A percentile compares a stretch with the other conserved stretches of the same genome.
Evolutionary conservation across 2,888 invertebrate species (phyloP).

Genomic region (Lampropteryx suffumata): DNA sequence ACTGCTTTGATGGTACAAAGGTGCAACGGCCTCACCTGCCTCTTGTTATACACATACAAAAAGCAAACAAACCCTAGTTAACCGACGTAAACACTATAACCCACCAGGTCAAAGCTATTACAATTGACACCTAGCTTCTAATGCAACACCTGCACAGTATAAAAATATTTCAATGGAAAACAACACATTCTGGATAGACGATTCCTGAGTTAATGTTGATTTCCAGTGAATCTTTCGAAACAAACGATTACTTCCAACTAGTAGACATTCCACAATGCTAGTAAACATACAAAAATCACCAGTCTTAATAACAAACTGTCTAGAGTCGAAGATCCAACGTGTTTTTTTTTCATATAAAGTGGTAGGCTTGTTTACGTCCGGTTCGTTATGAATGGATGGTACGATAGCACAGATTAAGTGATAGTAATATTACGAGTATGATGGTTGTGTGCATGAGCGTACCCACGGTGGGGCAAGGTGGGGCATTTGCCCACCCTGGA

Average conservation of each 20-base stretch:
- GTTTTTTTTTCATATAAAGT: slow-evolving; percentile 5
- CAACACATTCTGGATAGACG: slow-evolving; percentile 30
- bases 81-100: no score
- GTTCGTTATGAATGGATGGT: slow-evolving; percentile 22
- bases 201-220: no score
- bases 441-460: no score
- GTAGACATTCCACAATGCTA: slow-evolving; percentile 18
- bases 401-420: slow-evolving; percentile 9
- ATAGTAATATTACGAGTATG: slow-evolving; percentile 6
- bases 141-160: slow-evolving; percentile 3
- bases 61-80: no score
- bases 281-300: slow-evolving; percentile 7
- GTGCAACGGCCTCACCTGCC: no score
- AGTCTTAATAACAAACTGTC: not conserved
- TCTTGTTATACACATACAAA: no score
- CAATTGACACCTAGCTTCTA: not conserved
- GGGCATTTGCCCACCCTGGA: no score
- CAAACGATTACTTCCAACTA: slow-evolving; percentile 24
- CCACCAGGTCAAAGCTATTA: no score
- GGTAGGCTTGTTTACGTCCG: slow-evolving; percentile 13
- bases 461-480: no score
- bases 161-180: slow-evolving; percentile 17
- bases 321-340: slow-evolving; percentile 2
- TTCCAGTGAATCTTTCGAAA: slow-evolving; percentile 25
- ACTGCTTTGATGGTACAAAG: no score